Base-by-base conservation (phyloP, 1,140 invertebrate species). In the Pseudachorutes palmiensis region DNA sequence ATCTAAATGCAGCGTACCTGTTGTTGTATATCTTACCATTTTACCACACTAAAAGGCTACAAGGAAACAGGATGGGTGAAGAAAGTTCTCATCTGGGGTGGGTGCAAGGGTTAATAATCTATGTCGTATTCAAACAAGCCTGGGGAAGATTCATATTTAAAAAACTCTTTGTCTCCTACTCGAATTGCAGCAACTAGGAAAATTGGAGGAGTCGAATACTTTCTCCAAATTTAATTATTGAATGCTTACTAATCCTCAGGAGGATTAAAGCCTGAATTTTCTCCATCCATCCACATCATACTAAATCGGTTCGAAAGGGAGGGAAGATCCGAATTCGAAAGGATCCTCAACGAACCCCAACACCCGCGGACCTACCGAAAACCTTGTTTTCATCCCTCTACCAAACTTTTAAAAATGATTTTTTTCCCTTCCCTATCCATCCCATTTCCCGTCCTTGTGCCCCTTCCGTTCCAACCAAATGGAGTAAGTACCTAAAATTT, bases 381-480 rank as follows among this genome's bases (percentile, higher is more conserved):
- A 12, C 36, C 36, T 45, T 12, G 9, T 45, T 45, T 45, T 45
- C 36, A 45, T 45, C 19, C 36, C 36, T 12, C 19, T 19, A 9
- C 36, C 36, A 45, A 45, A 45, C 9, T 9, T 45, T 45, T 45
- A 19, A 45, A 45, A 45, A 45, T 19, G 36, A 45, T 55, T 55
- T 55, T 55, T 55, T 55, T 55, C 24, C 24, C 51, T 55, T 14
- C 51, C 51, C 51, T 22, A 55, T 55, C 51, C 51, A n/a, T n/a
- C 51, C 12, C 5, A 14, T 45, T 26, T 26, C 51, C 51, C 24
- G 51, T 55, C 51, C 51, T 24, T 55, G 12, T 55, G 51, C 51
- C 51, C 24, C 24, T 55, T 55, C 24, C 51, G 12, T 55, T 22
- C 24, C 51, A 14, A 5, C 5, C 24, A 5, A 14, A 9, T 12